Conservation (phyloP, 2,797 vertebrate species). For the Microctenopoma lineatum region DNA sequence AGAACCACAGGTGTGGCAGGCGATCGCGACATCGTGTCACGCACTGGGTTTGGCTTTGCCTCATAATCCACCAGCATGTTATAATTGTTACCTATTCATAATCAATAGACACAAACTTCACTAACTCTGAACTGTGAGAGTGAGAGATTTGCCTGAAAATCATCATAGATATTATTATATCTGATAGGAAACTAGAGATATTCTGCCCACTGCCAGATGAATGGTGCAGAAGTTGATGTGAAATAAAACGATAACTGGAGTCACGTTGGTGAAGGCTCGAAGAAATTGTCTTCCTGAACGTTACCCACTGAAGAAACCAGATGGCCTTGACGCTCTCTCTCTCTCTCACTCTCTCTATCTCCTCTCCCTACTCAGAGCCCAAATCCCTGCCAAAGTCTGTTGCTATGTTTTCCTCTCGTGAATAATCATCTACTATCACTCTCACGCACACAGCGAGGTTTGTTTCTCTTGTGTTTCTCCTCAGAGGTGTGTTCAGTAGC, state of each 20-base stretch:
- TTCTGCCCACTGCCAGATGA: too few species aligned
- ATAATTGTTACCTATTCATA: neutral
- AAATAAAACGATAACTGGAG: too few species aligned
- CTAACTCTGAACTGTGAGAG: too few species aligned
- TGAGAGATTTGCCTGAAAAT: too few species aligned
- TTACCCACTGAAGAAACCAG: slow-evolving; percentile 36
- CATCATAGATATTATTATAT: neutral
- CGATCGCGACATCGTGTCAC: neutral
- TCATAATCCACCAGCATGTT: neutral
- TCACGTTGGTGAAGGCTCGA: neutral
- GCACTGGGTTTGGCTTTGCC: neutral
- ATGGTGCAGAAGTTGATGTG: too few species aligned
- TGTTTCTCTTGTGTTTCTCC: neutral
- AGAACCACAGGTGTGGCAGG: neutral
- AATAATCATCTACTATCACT: slow-evolving; percentile 36
- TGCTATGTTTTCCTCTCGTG: slow-evolving; percentile 44
- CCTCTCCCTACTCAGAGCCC: slow-evolving; percentile 5
- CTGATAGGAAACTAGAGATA: too few species aligned
- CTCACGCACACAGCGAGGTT: neutral
- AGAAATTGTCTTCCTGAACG: slow-evolving; percentile 14
- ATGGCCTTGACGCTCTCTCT: slow-evolving; percentile 41
- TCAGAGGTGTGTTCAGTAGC: neutral
- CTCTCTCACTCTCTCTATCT: slow-evolving; percentile 25
- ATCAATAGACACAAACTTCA: too few species aligned
- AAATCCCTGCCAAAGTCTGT: slow-evolving; percentile 40